phyloP scores from a whole-genome alignment of 2,888 invertebrate genomes.

The Ichneumoninae sp. region DNA sequence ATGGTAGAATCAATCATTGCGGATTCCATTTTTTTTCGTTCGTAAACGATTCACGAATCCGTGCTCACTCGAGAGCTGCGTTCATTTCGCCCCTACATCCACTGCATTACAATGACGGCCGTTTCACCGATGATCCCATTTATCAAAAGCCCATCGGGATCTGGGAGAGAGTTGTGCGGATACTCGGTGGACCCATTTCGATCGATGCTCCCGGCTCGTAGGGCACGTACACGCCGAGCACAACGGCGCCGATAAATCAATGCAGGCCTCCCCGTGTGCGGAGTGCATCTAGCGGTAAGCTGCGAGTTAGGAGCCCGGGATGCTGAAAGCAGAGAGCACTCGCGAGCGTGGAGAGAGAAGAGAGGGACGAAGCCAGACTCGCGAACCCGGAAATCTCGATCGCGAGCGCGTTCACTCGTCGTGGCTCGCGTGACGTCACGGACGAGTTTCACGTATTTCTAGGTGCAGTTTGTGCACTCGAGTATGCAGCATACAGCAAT shows the following conservation, averaged over 20 bases:
- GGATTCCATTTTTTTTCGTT: no score
- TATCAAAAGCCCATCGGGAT: slow-evolving; percentile 7
- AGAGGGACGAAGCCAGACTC: slow-evolving; percentile 64
- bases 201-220: slow-evolving; percentile 4
- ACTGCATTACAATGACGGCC: not conserved
- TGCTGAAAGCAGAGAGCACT: not conserved
- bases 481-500: not conserved
- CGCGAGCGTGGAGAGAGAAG: not conserved
- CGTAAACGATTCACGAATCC: no score
- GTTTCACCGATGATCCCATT: slow-evolving; percentile 7
- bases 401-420: slow-evolving; percentile 27
- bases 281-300: slow-evolving; percentile 18
- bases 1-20: no score
- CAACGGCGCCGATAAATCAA: slow-evolving; percentile 32
- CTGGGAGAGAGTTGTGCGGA: not conserved
- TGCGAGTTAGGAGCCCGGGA: slow-evolving; percentile 6
- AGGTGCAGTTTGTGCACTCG: not conserved
- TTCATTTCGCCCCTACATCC: not conserved
- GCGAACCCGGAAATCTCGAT: slow-evolving; percentile 78
- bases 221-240: not conserved
- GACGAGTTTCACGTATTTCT: slow-evolving; percentile 39
- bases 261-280: not conserved
- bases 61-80: no score
- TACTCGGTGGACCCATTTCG: slow-evolving; percentile 14
- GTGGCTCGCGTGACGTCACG: slow-evolving; percentile 38